These are phyloP conservation scores for Argopecten irradians DNA, from an alignment of 1,140 invertebrate genomes.

Conservation along the genomic window DNA sequence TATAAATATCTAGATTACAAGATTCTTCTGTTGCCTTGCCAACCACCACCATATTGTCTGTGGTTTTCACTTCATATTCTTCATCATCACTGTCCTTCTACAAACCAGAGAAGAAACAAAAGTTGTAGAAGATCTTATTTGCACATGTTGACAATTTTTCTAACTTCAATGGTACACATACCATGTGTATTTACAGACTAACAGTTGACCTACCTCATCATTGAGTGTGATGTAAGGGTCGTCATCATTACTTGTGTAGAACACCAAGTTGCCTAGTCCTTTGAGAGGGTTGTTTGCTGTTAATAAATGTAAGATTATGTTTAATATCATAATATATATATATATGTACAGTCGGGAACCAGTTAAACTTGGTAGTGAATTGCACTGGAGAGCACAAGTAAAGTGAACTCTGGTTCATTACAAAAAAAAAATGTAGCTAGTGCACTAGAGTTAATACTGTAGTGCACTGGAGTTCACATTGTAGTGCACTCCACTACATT, in stretches of 20 bases:
- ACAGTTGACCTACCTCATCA: slow-evolving; percentile 80
- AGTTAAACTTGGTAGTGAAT: too few species aligned
- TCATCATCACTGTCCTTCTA: slow-evolving; percentile 89
- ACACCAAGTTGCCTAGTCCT: slow-evolving; percentile 78
- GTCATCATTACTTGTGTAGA: slow-evolving; percentile 79
- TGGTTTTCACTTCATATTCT: slow-evolving; percentile 92
- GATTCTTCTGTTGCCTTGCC: slow-evolving; percentile 91
- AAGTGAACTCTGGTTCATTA: too few species aligned
- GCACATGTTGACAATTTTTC: not conserved
- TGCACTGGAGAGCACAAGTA: too few species aligned
- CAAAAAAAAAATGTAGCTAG: too few species aligned
- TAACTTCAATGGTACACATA: not conserved
- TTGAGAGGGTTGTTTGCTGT: slow-evolving; percentile 56
- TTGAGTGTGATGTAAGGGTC: slow-evolving; percentile 81
- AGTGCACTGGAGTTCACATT: too few species aligned
- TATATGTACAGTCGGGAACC: too few species aligned
- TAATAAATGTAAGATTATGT: too few species aligned
- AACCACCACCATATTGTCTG: slow-evolving; percentile 93
- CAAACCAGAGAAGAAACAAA: slow-evolving; percentile 18
- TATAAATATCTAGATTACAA: slow-evolving; percentile 91
- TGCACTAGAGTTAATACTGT: too few species aligned
- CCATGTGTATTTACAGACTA: slow-evolving; percentile 23
- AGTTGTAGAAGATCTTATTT: not conserved
- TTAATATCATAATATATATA: not conserved
- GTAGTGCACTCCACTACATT: too few species aligned